Base-by-base conservation (phyloP, 2,113 vertebrate species). In the Aegithalos caudatus region DNA sequence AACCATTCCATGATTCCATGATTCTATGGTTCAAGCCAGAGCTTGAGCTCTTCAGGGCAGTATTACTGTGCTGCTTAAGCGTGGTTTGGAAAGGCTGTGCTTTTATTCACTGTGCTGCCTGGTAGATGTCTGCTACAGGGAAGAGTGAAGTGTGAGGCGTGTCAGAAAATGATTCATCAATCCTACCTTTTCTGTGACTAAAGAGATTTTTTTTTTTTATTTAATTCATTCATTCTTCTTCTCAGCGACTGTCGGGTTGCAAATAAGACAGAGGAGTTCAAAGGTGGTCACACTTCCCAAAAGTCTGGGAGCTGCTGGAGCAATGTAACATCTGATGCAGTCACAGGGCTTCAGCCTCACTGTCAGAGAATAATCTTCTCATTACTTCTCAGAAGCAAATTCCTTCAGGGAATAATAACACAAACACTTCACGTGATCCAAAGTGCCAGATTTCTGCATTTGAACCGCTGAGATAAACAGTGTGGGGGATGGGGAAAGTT, bases 301-400 rank as follows among this genome's bases (percentile, higher is more conserved):
- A 85, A 81, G 67, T 78, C 88, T 86, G 88, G 53, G 64, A 91
- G 84, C 69, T 78, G 48, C 38, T 81, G 51, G 89, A 86, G 86
- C 82, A 86, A 2, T 50, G 3, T 33, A 82, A 40, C 35, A 64
- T 83, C 90, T 92, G 64, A 90, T 85, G 37, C 58, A 86, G 90
- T 83, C 71, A 42, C 71, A 92, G 47, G 33, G 50, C 71, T 92
- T 90, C 90, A 81, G 80, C 80, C 90, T 56, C 51, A 72, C 89
- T 92, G 42, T 92, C 85, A 74, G 81, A 71, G 88, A 81, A 86
- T 88, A 81, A 95, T 93, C 92, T 92, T 80, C 90, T 94, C 85
- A 81, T 94, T 95, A 27, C 69, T 92, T 60, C 64, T 57, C 1
- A 1, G 56, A 33, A 64, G 44, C 37, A 88, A 48, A 95, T 85